Conservation (phyloP, 1,140 invertebrate species). For the Habropoda laboriosa region DNA sequence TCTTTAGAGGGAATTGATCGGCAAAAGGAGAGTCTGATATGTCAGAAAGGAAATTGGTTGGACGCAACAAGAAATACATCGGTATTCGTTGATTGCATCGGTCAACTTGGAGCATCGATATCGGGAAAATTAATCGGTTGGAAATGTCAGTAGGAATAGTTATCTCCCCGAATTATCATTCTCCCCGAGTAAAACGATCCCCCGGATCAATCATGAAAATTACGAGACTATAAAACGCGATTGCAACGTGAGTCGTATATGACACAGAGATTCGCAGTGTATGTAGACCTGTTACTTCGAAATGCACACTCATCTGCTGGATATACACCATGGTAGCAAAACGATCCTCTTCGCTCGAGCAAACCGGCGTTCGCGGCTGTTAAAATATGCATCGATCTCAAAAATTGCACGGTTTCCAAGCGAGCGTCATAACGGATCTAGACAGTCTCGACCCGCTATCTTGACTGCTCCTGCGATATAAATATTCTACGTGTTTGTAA, state of each 20-base stretch:
- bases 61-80: neutral
- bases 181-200: neutral
- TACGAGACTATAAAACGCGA: neutral
- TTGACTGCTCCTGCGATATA: conserved; percentile 11
- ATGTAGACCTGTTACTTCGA: neutral
- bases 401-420: conserved; percentile 15
- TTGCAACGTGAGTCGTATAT: neutral
- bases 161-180: neutral
- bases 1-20: neutral
- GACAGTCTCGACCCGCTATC: neutral
- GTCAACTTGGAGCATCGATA: neutral
- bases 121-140: neutral
- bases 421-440: neutral
- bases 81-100: neutral
- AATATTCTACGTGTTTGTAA: conserved; percentile 46
- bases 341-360: neutral
- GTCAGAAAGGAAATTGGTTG: neutral
- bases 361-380: neutral
- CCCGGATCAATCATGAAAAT: neutral
- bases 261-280: no score
- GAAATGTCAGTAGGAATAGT: neutral
- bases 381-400: conserved; percentile 9
- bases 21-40: neutral
- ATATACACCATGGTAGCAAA: no score
- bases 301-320: neutral